These are phyloP conservation scores for Zaprionus kolodkinae DNA, from an alignment of 1,140 invertebrate genomes.

Conservation along the genomic window DNA sequence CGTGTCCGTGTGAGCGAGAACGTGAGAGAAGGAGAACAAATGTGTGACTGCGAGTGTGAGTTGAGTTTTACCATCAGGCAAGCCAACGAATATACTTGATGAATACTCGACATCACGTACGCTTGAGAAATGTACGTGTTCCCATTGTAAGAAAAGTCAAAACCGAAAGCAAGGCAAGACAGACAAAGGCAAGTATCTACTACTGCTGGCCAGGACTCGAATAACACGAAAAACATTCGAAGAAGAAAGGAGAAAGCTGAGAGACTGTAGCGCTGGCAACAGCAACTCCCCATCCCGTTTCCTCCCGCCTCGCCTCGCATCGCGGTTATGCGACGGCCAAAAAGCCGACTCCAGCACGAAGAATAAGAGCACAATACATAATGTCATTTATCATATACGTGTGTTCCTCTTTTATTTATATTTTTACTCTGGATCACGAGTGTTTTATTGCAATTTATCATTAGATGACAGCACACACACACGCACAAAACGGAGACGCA, in stretches of 20 bases:
- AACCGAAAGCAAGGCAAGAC: conserved; percentile 42
- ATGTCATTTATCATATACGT: conserved; percentile 76
- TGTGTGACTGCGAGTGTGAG: conserved; percentile 13
- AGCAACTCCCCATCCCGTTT: background rate
- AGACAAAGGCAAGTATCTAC: conserved; percentile 47
- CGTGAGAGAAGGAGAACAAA: conserved; percentile 7
- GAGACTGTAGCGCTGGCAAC: conserved; percentile 23
- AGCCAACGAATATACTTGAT: conserved; percentile 77
- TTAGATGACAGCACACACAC: conserved; percentile 67
- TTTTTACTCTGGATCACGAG: conserved; percentile 67
- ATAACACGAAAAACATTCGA: conserved; percentile 36
- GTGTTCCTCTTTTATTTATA: conserved; percentile 32
- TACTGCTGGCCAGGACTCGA: conserved; percentile 17
- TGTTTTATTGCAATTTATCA: conserved; percentile 81
- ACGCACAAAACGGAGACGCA: conserved; percentile 26
- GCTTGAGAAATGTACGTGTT: conserved; percentile 78
- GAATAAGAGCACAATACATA: conserved; percentile 59
- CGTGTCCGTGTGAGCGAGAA: conserved; percentile 7
- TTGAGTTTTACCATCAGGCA: conserved; percentile 46
- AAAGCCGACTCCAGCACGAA: conserved; percentile 48
- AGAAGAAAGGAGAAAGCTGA: conserved; percentile 35
- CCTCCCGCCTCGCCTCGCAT: background rate
- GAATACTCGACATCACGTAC: conserved; percentile 81
- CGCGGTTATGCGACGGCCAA: conserved; percentile 73
- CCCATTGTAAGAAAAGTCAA: conserved; percentile 69